Evolutionary conservation across 2,113 vertebrate genomes (phyloP).

Genomic region (Boleophthalmus pectinirostris): DNA sequence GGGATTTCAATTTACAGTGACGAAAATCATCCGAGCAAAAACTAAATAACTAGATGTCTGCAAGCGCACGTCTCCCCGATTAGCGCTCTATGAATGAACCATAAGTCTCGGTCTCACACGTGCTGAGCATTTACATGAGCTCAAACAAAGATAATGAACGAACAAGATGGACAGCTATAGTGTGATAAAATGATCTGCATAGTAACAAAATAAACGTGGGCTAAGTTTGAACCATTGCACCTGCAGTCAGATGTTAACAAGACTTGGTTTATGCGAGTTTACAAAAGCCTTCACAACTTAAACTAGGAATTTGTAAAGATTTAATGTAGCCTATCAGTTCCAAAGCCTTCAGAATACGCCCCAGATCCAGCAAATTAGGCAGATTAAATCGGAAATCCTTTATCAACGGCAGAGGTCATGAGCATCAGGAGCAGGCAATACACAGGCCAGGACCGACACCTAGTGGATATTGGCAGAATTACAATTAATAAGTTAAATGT

Average conservation of each 20-base stretch:
- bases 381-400: slow-evolving; percentile 44
- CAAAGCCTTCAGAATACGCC: slow-evolving; percentile 25
- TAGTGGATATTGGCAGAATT: slow-evolving; percentile 14
- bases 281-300: slow-evolving; percentile 20
- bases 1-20: slow-evolving; percentile 19
- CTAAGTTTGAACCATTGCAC: not conserved
- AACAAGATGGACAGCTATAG: not conserved
- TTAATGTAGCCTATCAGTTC: slow-evolving; percentile 28
- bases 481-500: not conserved
- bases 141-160: not conserved
- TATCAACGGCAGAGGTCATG: slow-evolving; percentile 26
- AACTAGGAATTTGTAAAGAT: slow-evolving; percentile 17
- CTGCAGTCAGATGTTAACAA: not conserved
- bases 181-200: not conserved
- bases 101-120: slow-evolving; percentile 8
- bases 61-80: not conserved
- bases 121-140: not conserved
- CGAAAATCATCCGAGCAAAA: slow-evolving; percentile 9
- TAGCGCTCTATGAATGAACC: not conserved
- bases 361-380: slow-evolving; percentile 32
- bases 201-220: not conserved
- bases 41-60: not conserved
- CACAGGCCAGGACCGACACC: slow-evolving; percentile 26
- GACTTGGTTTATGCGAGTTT: not conserved
- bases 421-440: not conserved